Conservation (phyloP, 1,140 invertebrate species). For the Drosophila ercepeae region DNA sequence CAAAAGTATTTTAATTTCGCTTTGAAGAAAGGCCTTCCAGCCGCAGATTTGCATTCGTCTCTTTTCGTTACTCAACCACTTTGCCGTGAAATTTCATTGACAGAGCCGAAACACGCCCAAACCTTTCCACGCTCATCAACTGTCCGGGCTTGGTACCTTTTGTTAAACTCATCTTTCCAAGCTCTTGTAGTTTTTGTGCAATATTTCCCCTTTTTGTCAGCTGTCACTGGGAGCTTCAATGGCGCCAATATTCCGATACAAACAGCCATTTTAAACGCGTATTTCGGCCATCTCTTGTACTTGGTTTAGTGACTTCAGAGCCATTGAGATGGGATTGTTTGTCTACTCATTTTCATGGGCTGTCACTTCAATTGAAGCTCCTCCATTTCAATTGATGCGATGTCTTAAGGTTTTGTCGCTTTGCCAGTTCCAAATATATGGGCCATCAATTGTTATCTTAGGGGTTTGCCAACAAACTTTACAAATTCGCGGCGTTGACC, state of each 20-base stretch:
- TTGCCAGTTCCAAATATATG: constrained; percentile 37
- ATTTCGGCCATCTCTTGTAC: constrained; percentile 19
- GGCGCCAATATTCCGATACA: constrained; percentile 17
- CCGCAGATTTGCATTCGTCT: constrained; percentile 30
- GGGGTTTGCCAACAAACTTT: constrained; percentile 5
- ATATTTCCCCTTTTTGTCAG: constrained; percentile 16
- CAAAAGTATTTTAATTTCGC: constrained; percentile 48
- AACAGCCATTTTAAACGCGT: constrained; percentile 10
- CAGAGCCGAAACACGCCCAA: constrained; percentile 48
- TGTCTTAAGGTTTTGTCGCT: constrained; percentile 53
- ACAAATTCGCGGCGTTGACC: constrained; percentile 39
- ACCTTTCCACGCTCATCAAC: constrained; percentile 63
- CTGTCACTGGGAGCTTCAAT: constrained; percentile 36
- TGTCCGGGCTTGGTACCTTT: constrained; percentile 37
- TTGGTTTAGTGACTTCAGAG: constrained; percentile 50
- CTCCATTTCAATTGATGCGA: constrained; percentile 69
- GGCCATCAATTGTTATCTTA: constrained; percentile 42
- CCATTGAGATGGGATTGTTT: constrained; percentile 67
- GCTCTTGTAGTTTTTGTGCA: constrained; percentile 49
- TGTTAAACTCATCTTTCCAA: constrained; percentile 37
- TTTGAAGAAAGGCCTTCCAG: constrained; percentile 14
- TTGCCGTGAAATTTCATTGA: constrained; percentile 58
- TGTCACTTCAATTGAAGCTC: constrained; percentile 68
- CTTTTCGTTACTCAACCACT: constrained; percentile 30
- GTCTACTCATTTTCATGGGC: constrained; percentile 73